Evolutionary conservation across 2,113 vertebrate species (phyloP), one percentile per base, ranked within the genome.

Genomic region (Plestiodon gilberti): DNA sequence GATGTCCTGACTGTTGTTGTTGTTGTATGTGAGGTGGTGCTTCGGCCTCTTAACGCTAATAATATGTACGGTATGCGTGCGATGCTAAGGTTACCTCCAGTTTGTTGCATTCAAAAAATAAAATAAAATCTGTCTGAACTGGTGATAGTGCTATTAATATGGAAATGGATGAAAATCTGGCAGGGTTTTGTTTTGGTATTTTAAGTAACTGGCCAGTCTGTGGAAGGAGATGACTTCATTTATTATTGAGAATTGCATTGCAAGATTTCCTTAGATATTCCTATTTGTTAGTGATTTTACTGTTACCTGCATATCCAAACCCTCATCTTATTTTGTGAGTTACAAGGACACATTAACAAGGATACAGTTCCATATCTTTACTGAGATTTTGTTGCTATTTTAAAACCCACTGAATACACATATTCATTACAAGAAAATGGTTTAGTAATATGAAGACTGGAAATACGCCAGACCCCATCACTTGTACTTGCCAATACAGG

Each of bases 101-200:
- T 69, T 20, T 38, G 64, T 61, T 28, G 17, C 18, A 43, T 71
- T 43, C 55, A 48, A 59, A 38, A 48, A 48, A 48, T 48, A 33
- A 38, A 15, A 65, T 25, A 67, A 81, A 22, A 67, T n/a, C 22
- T 57, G 10, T 22, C 20, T 55, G 9, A 13, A 33, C 33, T 52
- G 43, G 14, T 25, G 30, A 30, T 33, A 11, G 55, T 57, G 6
- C 2, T 57, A 38, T 76, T 83, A 22, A 8, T 0, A 0, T 48
- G 14, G 57, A 30, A 0, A 28, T 6, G 62, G 38, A 22, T 20
- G 62, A 2, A 0, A 1, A 10, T 22, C 22, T 20, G 2, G 4
- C 1, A 11, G 48, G 11, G 43, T 17, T 57, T 57, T 57, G 22
- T 59, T 79, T 38, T 20, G 65, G 55, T 43, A 43, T 38, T 80